Evolutionary conservation across 2,113 vertebrate species (phyloP).

Genomic region (Gallinago jamesoni): DNA sequence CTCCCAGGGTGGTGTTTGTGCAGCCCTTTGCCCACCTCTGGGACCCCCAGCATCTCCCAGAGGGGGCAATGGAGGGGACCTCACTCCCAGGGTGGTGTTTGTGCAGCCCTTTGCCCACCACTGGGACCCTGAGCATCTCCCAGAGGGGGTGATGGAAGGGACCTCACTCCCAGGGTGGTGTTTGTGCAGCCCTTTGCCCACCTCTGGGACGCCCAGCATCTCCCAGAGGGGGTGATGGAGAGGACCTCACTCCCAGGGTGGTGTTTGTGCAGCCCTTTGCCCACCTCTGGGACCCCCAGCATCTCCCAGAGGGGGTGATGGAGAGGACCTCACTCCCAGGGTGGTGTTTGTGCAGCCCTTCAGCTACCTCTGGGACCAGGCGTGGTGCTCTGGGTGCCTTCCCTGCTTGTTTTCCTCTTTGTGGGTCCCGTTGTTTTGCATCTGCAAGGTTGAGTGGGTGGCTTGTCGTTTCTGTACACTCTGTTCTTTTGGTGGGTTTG

Average conservation of each 20-base stretch:
- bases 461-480: neutral
- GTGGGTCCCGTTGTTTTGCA: slow-evolving; percentile 14
- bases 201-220: neutral
- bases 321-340: fast-evolving
- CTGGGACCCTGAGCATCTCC: neutral
- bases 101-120: neutral
- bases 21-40: neutral
- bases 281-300: neutral
- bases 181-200: neutral
- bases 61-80: fast-evolving
- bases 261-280: neutral
- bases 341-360: neutral
- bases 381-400: neutral
- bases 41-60: neutral
- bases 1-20: neutral
- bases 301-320: neutral
- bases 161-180: neutral
- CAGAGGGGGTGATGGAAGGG: fast-evolving
- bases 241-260: neutral
- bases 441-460: slow-evolving; percentile 17
- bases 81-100: neutral
- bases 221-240: fast-evolving
- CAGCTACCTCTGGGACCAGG: neutral
- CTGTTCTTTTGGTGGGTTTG: slow-evolving; percentile 11
- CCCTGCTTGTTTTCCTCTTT: neutral